Base-by-base conservation (phyloP, 2,797 vertebrate species). In the Hylomyscus alleni region DNA sequence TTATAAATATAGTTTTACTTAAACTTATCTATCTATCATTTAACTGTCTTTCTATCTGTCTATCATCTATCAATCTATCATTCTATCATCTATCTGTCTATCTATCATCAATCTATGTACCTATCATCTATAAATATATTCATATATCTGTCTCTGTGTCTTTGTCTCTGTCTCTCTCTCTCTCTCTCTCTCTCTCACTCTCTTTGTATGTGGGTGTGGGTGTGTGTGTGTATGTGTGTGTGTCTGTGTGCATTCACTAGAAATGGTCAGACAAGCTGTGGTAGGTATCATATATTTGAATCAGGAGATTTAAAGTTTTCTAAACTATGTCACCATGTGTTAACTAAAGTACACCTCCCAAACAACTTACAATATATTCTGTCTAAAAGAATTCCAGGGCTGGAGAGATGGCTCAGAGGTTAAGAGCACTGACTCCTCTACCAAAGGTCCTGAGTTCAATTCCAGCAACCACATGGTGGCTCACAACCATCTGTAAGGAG, bases 211-310 rank as follows among this genome's bases (percentile, higher is more conserved):
- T 62, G 60, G 29, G 11, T 62, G 62, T 29, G 26, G 31, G 62
- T 65, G 62, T 65, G 26, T 67, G 65, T 67, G 31, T 67, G 22
- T 81, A 9, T 84, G 26, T 69, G 62, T 69, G 31, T 37, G 31
- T n/a, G 17, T 85, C 15, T 56, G 12, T 40, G 3, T 58, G 26
- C 31, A 24, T 60, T 65, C 2, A 58, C 12, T 47, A 52, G 31
- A 72, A 50, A 22, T 82, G 6, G 20, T 24, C 80, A 73, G 15
- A 44, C 78, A 89, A 91, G 6, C 37, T 93, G 3, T 73, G 12
- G n/a, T 17, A 82, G 1, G 5, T 58, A 76, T 58, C 26, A 86
- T 81, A 94, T 78, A 75, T 91, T 92, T 89, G 12, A 91, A 60
- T 9, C 58, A 34, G 34, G 8, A 54, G 26, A 82, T 73, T n/a